Evolutionary conservation across 2,797 vertebrate genomes (phyloP).

Genomic region (Balearica regulorum): DNA sequence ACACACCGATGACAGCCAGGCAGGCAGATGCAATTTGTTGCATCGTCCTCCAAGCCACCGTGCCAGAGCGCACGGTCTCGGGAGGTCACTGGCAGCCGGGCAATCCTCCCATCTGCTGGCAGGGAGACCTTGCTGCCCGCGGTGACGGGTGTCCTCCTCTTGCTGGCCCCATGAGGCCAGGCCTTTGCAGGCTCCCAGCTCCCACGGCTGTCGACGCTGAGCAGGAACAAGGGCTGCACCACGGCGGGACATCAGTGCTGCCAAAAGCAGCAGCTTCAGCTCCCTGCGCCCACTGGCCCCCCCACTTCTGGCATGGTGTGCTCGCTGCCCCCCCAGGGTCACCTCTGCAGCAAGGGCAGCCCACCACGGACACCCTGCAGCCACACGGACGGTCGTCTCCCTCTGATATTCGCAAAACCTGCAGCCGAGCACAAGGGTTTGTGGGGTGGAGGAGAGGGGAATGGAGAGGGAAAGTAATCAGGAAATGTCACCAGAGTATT

Average conservation of each 20-base stretch:
- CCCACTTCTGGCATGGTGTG: neutral
- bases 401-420: neutral
- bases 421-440: neutral
- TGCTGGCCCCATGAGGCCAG: neutral
- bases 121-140: neutral
- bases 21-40: accelerated
- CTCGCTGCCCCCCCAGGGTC: accelerated
- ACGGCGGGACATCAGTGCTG: accelerated
- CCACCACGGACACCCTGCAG: neutral
- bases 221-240: neutral
- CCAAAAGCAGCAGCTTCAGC: neutral
- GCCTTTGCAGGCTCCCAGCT: neutral
- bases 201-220: neutral
- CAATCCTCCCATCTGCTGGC: neutral
- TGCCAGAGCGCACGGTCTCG: accelerated
- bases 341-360: neutral
- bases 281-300: neutral
- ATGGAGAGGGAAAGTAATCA: neutral
- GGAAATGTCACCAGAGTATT: neutral
- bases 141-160: neutral
- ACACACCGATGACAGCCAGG: accelerated
- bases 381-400: neutral
- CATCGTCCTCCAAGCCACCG: neutral
- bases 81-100: neutral
- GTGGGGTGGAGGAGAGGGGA: neutral